phyloP scores from a whole-genome alignment of 2,888 invertebrate species.

The Leucophenga maculata region DNA sequence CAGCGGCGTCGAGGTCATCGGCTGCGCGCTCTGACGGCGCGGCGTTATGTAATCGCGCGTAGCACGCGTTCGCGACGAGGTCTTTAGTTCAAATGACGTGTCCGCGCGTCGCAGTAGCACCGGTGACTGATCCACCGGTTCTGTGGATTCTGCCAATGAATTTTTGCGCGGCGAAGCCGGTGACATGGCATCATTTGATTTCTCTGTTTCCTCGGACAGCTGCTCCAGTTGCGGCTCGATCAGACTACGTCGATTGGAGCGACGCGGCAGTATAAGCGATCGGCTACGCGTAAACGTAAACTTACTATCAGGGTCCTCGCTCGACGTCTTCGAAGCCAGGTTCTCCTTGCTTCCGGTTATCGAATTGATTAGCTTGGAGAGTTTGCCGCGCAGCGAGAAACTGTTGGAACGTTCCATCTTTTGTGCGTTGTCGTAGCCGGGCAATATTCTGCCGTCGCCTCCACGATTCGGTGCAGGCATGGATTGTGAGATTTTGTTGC shows the following conservation, averaged over 20 bases:
- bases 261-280: slow-evolving; percentile 69
- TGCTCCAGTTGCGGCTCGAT: slow-evolving; percentile 71
- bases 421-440: slow-evolving; percentile 51
- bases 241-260: slow-evolving; percentile 69
- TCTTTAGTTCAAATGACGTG: slow-evolving; percentile 35
- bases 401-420: slow-evolving; percentile 71
- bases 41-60: slow-evolving; percentile 46
- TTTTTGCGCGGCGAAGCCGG: slow-evolving; percentile 63
- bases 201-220: slow-evolving; percentile 69
- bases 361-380: slow-evolving; percentile 68
- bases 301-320: slow-evolving; percentile 44
- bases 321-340: slow-evolving; percentile 50
- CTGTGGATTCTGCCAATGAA: slow-evolving; percentile 44
- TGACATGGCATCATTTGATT: slow-evolving; percentile 60
- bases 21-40: slow-evolving; percentile 50
- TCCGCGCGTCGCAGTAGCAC: slow-evolving; percentile 48
- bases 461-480: slow-evolving; percentile 21
- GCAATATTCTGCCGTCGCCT: slow-evolving; percentile 9
- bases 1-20: slow-evolving; percentile 58
- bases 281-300: slow-evolving; percentile 70
- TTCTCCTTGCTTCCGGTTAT: slow-evolving; percentile 71
- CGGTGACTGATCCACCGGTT: slow-evolving; percentile 33
- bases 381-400: slow-evolving; percentile 68
- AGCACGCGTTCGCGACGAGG: neutral
- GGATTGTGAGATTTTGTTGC: slow-evolving; percentile 31